Conservation (phyloP, 2,797 vertebrate genomes). For the Lepus townsendii region DNA sequence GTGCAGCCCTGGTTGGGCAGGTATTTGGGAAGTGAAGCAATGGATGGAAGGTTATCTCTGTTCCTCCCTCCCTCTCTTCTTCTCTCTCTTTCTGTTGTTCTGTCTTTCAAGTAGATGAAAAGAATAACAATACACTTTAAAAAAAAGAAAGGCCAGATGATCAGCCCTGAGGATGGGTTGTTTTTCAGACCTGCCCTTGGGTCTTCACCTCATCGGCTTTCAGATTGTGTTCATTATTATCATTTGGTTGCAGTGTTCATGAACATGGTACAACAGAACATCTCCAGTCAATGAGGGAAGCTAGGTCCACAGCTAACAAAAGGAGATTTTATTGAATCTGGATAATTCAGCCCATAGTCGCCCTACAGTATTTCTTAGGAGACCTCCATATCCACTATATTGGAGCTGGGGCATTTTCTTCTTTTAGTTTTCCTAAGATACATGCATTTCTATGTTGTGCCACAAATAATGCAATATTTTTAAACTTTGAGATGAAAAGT, state of each 20-base stretch:
- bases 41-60: too few relatives aligned
- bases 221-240: constrained; percentile 71
- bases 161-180: constrained; percentile 35
- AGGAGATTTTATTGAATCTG: constrained; percentile 15
- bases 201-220: background rate
- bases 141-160: background rate
- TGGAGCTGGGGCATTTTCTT: background rate
- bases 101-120: too few relatives aligned
- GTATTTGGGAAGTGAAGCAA: too few relatives aligned
- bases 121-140: too few relatives aligned
- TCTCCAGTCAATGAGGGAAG: constrained; percentile 34
- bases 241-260: constrained; percentile 62
- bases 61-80: too few relatives aligned
- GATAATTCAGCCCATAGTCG: background rate
- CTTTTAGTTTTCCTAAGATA: background rate
- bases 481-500: background rate
- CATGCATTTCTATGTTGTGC: background rate
- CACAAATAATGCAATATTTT: background rate
- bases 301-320: background rate
- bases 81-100: too few relatives aligned
- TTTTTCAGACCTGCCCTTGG: constrained; percentile 59
- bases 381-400: background rate
- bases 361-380: background rate
- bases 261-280: constrained; percentile 50
- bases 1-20: too few relatives aligned